Evolutionary conservation across 2,888 invertebrate species (phyloP).

Genomic region (Pediacus dermestoides): DNA sequence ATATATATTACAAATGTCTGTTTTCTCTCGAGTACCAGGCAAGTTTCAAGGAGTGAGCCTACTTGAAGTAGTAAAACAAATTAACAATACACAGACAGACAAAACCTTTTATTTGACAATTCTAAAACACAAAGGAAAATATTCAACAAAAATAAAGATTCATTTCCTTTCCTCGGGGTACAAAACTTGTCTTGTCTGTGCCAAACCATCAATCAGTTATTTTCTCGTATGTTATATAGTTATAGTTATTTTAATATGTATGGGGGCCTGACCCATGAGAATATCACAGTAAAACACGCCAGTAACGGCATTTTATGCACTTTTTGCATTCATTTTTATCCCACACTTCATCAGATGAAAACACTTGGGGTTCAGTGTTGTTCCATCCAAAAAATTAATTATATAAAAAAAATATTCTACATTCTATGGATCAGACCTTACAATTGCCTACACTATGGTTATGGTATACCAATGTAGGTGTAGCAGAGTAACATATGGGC

Average conservation of each 20-base stretch:
- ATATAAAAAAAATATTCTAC: conserved; percentile 35
- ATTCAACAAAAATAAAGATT: no score
- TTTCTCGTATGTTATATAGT: neutral
- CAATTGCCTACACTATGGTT: conserved; percentile 15
- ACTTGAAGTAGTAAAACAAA: conserved; percentile 29
- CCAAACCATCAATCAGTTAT: neutral
- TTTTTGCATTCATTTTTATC: conserved; percentile 1
- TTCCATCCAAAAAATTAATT: conserved; percentile 19
- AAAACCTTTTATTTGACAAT: conserved; percentile 1
- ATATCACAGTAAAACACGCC: conserved; percentile 50
- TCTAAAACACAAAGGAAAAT: no score
- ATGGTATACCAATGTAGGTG: conserved; percentile 39
- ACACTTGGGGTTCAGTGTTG: no score
- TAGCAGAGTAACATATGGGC: no score
- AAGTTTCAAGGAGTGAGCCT: conserved; percentile 44
- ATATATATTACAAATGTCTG: no score
- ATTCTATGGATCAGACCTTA: conserved; percentile 51
- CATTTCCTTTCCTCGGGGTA: no score
- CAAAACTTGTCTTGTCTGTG: conserved; percentile 4
- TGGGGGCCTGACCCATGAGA: conserved; percentile 51
- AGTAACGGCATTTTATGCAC: conserved; percentile 11
- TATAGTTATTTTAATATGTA: conserved; percentile 22
- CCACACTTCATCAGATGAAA: no score
- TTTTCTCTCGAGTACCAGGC: conserved; percentile 17
- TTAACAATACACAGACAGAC: conserved; percentile 4